phyloP scores from a whole-genome alignment of 2,113 vertebrate genomes.

The Pygathrix nemaeus region DNA sequence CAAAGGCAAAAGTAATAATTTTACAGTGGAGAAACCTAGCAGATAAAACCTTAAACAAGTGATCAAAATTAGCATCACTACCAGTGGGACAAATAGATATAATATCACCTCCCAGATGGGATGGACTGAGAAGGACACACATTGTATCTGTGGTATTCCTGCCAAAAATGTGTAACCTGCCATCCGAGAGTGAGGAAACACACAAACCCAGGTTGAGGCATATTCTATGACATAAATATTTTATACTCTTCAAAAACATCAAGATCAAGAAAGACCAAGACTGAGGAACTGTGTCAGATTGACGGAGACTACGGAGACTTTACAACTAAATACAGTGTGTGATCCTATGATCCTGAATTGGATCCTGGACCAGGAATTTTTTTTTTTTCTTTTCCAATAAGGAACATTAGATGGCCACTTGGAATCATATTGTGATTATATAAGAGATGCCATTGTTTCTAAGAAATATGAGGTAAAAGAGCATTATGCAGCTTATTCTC shows the following conservation, averaged over 20 bases:
- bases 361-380: background rate
- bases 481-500: background rate
- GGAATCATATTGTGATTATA: background rate
- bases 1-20: background rate
- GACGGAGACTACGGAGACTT: background rate
- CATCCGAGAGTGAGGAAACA: background rate
- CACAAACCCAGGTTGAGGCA: background rate
- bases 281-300: background rate
- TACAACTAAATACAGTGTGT: background rate
- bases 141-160: background rate
- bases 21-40: background rate
- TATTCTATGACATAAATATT: background rate
- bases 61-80: constrained; percentile 16
- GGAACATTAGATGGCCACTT: background rate
- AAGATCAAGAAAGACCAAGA: background rate
- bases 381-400: background rate
- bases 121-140: background rate
- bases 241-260: background rate
- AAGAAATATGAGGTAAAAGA: background rate
- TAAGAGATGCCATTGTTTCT: background rate
- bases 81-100: background rate
- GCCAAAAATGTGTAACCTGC: background rate
- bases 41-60: constrained; percentile 1
- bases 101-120: background rate
- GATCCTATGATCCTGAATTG: background rate